phyloP scores from a whole-genome alignment of 1,140 invertebrate genomes.

The Tetraneura akinire region DNA sequence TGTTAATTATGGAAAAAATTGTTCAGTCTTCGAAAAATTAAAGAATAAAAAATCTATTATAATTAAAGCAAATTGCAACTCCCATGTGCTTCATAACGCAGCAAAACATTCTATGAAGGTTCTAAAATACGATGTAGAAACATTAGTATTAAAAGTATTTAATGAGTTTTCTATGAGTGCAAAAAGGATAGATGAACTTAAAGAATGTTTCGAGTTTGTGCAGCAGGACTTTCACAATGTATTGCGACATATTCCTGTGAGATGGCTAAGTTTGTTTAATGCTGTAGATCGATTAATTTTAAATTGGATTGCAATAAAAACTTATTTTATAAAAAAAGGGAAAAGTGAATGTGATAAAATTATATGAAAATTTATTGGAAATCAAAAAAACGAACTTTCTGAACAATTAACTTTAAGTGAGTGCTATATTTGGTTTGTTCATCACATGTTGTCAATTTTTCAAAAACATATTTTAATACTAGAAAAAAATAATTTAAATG shows the following conservation, averaged over 20 bases:
- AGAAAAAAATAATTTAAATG: conserved; percentile 20
- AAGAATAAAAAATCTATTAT: conserved; percentile 32
- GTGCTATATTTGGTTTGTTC: conserved; percentile 7
- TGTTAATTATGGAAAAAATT: neutral
- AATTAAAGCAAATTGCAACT: conserved; percentile 55
- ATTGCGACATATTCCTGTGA: neutral
- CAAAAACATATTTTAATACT: neutral
- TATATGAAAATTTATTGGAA: conserved; percentile 29
- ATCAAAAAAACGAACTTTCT: neutral
- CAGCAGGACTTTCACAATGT: neutral
- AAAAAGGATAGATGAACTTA: neutral
- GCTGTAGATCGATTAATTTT: conserved; percentile 4
- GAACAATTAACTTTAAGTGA: neutral
- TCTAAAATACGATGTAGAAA: conserved; percentile 46
- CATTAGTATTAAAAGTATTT: neutral
- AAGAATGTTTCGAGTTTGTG: conserved; percentile 14
- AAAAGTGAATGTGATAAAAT: conserved; percentile 16
- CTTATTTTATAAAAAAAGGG: neutral
- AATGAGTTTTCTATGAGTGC: neutral
- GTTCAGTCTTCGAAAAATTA: neutral
- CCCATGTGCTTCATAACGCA: conserved; percentile 54
- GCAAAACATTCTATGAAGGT: conserved; percentile 50
- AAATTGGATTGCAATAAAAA: conserved; percentile 14
- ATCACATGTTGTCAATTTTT: conserved; percentile 9
- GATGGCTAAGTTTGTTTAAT: neutral